These are phyloP conservation scores for Geotrupes spiniger DNA, from an alignment of 2,888 invertebrate species.

Conservation along the genomic window DNA sequence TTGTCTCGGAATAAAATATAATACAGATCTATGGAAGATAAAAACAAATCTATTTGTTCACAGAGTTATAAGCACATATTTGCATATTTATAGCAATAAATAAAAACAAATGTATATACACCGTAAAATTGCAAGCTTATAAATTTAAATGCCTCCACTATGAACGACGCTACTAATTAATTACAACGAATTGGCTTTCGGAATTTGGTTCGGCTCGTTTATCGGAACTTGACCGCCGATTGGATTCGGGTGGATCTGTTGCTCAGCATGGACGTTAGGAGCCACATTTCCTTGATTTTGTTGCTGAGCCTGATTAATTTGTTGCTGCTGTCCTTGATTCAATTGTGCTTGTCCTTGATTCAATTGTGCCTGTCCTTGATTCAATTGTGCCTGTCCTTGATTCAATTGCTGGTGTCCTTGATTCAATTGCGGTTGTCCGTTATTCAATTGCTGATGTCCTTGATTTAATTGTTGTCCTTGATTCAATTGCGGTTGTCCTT, in stretches of 20 bases:
- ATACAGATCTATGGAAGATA: slow-evolving; percentile 7
- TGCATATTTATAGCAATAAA: too few species aligned
- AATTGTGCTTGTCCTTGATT: too few species aligned
- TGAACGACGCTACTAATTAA: too few species aligned
- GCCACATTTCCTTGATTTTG: not conserved
- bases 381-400: not conserved
- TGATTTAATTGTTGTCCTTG: slow-evolving; percentile 14
- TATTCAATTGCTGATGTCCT: slow-evolving; percentile 29
- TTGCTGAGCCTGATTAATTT: slow-evolving; percentile 1
- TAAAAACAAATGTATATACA: too few species aligned
- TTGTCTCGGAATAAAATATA: not conserved
- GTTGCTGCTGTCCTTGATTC: not conserved
- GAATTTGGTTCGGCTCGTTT: too few species aligned
- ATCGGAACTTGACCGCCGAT: too few species aligned
- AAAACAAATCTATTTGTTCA: not conserved
- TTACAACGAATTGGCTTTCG: too few species aligned
- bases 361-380: not conserved
- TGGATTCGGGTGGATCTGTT: not conserved
- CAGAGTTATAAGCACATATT: slow-evolving; percentile 3
- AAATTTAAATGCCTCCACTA: too few species aligned
- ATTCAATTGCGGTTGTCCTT: slow-evolving; percentile 29
- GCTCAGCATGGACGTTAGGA: not conserved
- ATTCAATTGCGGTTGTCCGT: slow-evolving; percentile 18
- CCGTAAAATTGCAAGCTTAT: too few species aligned
- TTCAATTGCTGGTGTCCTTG: slow-evolving; percentile 24